These are phyloP conservation scores for Oasisia sp. DNA, from an alignment of 2,888 invertebrate genomes.

Conservation along the genomic window DNA sequence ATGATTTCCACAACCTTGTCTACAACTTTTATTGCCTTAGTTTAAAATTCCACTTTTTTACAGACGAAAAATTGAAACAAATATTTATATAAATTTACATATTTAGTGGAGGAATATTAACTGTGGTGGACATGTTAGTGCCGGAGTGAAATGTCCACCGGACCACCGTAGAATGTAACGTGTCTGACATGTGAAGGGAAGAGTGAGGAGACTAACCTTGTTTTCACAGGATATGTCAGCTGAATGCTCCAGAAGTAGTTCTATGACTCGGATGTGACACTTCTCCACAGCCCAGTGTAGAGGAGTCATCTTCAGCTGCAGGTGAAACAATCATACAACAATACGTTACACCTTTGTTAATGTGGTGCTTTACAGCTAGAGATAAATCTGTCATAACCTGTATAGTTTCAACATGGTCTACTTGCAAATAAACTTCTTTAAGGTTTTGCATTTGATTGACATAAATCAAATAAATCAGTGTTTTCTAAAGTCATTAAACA, in stretches of 20 bases:
- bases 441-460: neutral
- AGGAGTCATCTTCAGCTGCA: conserved; percentile 86
- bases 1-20: no score
- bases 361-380: neutral
- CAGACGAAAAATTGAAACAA: neutral
- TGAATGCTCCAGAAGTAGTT: conserved; percentile 77
- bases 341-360: neutral
- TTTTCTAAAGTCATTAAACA: neutral
- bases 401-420: neutral
- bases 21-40: no score
- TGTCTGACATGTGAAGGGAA: neutral
- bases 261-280: conserved; percentile 77
- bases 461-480: neutral
- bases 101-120: neutral
- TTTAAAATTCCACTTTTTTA: neutral
- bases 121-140: neutral
- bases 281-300: conserved; percentile 93
- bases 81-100: neutral
- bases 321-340: conserved; percentile 25
- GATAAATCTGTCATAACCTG: neutral
- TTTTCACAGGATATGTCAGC: conserved; percentile 77
- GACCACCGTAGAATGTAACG: neutral
- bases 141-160: neutral
- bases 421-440: conserved; percentile 18
- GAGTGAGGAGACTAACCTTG: conserved; percentile 66